phyloP scores from a whole-genome alignment of 2,797 vertebrate genomes.

The Prionace glauca region DNA sequence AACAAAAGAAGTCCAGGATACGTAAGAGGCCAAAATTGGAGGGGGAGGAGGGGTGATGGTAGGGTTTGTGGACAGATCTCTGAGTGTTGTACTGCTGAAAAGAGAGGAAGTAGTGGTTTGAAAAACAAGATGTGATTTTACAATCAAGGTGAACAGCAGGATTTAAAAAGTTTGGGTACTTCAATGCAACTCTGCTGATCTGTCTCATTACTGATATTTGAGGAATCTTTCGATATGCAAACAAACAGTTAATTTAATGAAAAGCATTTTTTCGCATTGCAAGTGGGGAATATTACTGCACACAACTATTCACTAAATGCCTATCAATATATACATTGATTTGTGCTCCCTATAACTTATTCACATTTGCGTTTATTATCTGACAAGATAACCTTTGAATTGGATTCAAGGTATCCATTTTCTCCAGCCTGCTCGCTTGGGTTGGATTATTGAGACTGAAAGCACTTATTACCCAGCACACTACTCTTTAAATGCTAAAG shows the following conservation, averaged over 20 bases:
- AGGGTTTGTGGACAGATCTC: not conserved
- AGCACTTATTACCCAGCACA: not conserved
- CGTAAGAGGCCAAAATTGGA: not conserved
- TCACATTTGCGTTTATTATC: not conserved
- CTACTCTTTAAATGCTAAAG: not conserved
- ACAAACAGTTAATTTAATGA: not conserved
- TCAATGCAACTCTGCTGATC: not conserved
- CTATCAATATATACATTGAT: not conserved
- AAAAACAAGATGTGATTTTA: not conserved
- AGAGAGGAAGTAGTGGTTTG: not conserved
- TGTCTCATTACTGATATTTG: not conserved
- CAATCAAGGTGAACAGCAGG: not conserved
- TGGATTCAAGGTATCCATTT: not conserved
- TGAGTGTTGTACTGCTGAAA: not conserved
- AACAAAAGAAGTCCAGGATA: not conserved
- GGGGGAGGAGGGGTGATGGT: not conserved
- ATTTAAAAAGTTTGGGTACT: not conserved
- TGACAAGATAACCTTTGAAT: not conserved
- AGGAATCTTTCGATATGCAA: not conserved
- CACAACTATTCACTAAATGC: not conserved
- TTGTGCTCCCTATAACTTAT: not conserved
- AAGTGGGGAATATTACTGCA: not conserved
- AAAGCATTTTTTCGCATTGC: not conserved
- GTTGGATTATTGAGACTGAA: conserved; percentile 2
- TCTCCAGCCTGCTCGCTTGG: not conserved